Conservation (phyloP, 35 echinoderm and acorn worm genomes). For the Apostichopus japonicus region DNA sequence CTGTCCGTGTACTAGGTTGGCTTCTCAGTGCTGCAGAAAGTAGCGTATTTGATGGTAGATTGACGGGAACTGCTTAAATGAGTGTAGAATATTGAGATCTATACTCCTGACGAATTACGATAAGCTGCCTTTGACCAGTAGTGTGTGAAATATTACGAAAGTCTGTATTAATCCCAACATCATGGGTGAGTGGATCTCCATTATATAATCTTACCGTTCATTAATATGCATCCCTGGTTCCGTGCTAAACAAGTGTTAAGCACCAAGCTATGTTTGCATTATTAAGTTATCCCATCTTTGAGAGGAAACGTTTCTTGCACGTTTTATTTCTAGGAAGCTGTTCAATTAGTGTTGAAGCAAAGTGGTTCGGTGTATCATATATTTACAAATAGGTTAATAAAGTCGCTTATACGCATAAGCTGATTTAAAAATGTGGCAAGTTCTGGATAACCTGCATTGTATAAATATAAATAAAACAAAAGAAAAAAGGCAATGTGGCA, state of each 20-base stretch:
- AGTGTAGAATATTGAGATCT: too few species aligned
- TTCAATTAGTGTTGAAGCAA: background rate
- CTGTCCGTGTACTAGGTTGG: background rate
- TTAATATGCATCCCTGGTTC: background rate
- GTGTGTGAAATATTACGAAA: slow-evolving; percentile 16
- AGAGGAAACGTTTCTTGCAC: background rate
- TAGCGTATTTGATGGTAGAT: too few species aligned
- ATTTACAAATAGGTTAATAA: too few species aligned
- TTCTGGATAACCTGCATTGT: too few species aligned
- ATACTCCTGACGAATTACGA: background rate
- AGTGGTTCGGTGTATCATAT: too few species aligned
- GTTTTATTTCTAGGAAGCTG: too few species aligned
- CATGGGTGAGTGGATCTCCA: background rate
- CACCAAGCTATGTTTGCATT: background rate
- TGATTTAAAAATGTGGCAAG: too few species aligned
- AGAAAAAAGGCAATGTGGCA: too few species aligned
- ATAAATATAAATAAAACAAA: too few species aligned
- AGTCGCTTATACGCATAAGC: too few species aligned
- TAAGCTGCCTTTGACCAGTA: background rate
- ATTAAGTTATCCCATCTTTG: background rate
- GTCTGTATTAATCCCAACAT: background rate
- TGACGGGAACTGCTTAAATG: too few species aligned
- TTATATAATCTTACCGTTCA: background rate
- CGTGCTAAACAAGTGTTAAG: background rate
- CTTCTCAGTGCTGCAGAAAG: too few species aligned